Evolutionary conservation across 2,888 invertebrate species (phyloP).

Genomic region (Eremobia ochroleuca): DNA sequence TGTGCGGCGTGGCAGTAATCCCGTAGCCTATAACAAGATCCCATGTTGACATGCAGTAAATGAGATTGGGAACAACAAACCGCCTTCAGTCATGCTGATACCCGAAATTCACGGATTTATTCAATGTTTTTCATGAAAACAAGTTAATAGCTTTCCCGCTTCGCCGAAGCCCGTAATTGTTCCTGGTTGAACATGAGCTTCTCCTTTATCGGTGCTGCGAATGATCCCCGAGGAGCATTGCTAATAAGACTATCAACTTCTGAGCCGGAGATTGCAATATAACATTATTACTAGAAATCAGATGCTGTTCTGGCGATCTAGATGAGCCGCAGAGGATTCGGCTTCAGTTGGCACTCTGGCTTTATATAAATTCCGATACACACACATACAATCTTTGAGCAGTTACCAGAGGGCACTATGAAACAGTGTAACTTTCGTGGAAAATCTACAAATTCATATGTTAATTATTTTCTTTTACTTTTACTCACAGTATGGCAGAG

Average conservation of each 20-base stretch:
- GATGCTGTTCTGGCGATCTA: not conserved
- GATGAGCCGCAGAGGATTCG: not conserved
- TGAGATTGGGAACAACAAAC: slow-evolving; percentile 48
- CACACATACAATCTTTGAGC: not conserved
- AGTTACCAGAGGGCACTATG: not conserved
- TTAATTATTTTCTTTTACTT: slow-evolving; percentile 25
- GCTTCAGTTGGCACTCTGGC: not conserved
- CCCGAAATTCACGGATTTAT: slow-evolving; percentile 26
- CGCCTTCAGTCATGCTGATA: slow-evolving; percentile 2
- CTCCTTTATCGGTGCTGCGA: not conserved
- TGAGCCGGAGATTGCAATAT: slow-evolving; percentile 35
- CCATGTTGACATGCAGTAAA: slow-evolving; percentile 43
- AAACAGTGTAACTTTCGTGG: not conserved
- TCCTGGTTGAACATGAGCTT: slow-evolving; percentile 15
- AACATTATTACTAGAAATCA: slow-evolving; percentile 35
- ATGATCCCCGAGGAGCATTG: slow-evolving; percentile 33
- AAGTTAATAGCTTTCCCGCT: slow-evolving; percentile 40
- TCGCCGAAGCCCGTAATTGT: slow-evolving; percentile 47
- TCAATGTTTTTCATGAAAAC: slow-evolving; percentile 27
- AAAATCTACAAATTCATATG: not conserved
- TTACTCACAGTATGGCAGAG: slow-evolving; percentile 93
- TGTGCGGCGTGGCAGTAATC: slow-evolving; percentile 35
- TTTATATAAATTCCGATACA: not conserved
- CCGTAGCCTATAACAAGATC: slow-evolving; percentile 32
- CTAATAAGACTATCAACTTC: slow-evolving; percentile 38